Base-by-base conservation (phyloP, 92 coral and sea anemone genomes). In the Epizoanthus stellaris region DNA sequence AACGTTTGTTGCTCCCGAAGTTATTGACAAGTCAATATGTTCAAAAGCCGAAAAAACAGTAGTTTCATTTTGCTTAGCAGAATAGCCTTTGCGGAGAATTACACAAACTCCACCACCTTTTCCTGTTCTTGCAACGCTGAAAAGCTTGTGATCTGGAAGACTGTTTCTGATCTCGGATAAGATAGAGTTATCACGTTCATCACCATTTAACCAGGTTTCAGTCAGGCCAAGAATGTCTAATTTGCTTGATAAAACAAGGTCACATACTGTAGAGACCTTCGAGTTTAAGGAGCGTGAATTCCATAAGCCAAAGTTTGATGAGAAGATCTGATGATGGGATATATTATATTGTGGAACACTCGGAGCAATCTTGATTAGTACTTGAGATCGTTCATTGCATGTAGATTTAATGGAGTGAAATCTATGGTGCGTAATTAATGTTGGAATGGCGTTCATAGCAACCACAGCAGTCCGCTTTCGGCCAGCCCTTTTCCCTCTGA, bases 41-140 rank as follows among this genome's bases (percentile, higher is more conserved):
- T 76, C 82, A 76, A 76, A 76, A 45, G 82, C 57, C 65, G 82
- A 76, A 63, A 52, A 47, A 38, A 52, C 65, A 54, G 61, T 76
- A 45, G 82, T 52, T 63, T 52, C 65, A 77, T 42, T 42, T 59
- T 60, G 60, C 39, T 47, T 77, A 40, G 59, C 67, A 40, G 63
- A 70, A 47, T 80, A 80, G 53, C 77, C 85, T 80, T 80, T 80
- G 65, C 85, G 79, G 40, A 80, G 85, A 63, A 80, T 67, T 30
- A 80, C 85, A 80, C 85, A 70, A 56, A 80, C 74, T 45, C 82
- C 82, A 76, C 82, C 82, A 45, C 82, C 82, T 52, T 63, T 59
- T 38, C 62, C 65, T 52, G 82, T 63, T 76, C 82, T 76, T 45
- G 82, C 65, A 52, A 52, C 62, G 62, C 62, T 59, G 62, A 76